phyloP scores from a whole-genome alignment of 1,140 invertebrate genomes.

The Drosophila erecta region DNA sequence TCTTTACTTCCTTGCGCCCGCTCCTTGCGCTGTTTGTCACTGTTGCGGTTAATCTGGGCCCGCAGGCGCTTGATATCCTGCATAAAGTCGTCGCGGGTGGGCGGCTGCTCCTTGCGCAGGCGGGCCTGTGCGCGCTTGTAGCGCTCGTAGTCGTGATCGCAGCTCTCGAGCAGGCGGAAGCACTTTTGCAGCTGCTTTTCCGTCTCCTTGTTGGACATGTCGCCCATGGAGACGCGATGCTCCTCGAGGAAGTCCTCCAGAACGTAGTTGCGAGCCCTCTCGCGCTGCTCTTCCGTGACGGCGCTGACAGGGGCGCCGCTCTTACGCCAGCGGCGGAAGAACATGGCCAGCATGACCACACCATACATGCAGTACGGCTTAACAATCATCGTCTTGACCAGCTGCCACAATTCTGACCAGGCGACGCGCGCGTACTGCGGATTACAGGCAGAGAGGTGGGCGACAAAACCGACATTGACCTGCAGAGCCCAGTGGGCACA shows the following conservation, averaged over 20 bases:
- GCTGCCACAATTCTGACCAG: constrained; percentile 70
- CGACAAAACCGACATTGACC: constrained; percentile 69
- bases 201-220: constrained; percentile 77
- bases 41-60: constrained; percentile 73
- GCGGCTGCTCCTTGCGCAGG: constrained; percentile 57
- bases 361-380: constrained; percentile 83
- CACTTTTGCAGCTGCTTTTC: constrained; percentile 74
- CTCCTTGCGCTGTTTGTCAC: constrained; percentile 63
- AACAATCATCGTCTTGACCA: constrained; percentile 76
- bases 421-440: constrained; percentile 65
- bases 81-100: constrained; percentile 70
- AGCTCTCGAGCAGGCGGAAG: constrained; percentile 68
- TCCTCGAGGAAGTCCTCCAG: constrained; percentile 83
- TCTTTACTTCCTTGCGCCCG: constrained; percentile 49
- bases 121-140: constrained; percentile 71
- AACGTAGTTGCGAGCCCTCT: constrained; percentile 81
- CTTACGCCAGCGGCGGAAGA: constrained; percentile 81
- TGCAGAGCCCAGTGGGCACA: constrained; percentile 75
- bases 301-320: constrained; percentile 45
- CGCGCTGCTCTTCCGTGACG: constrained; percentile 59
- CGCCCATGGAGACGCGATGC: constrained; percentile 78
- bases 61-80: constrained; percentile 75
- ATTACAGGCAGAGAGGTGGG: constrained; percentile 73
- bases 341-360: constrained; percentile 81
- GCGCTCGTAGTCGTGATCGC: constrained; percentile 76